phyloP scores from a whole-genome alignment of 1,140 invertebrate genomes.

The Caerostris extrusa region DNA sequence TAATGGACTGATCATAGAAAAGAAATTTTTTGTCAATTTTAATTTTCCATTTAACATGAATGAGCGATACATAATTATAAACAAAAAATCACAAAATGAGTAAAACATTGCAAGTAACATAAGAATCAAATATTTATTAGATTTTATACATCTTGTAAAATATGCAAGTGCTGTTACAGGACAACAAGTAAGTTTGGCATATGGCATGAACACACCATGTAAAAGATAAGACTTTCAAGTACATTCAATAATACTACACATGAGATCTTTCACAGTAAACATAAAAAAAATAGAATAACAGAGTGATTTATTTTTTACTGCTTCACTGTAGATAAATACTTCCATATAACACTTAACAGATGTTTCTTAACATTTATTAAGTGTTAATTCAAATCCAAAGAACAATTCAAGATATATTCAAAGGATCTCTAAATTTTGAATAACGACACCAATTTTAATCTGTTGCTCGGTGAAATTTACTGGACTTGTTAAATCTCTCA shows the following conservation, averaged over 20 bases:
- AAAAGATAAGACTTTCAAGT: background rate
- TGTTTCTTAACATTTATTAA: too few species aligned
- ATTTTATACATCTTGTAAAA: slow-evolving; percentile 12
- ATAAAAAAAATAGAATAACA: background rate
- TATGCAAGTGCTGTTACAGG: background rate
- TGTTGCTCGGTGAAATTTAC: too few species aligned
- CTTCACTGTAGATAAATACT: background rate
- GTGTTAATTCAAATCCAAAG: too few species aligned
- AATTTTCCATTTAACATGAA: too few species aligned
- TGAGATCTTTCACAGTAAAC: background rate
- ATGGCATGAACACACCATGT: background rate
- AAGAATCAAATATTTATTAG: slow-evolving; percentile 18
- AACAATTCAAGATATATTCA: background rate
- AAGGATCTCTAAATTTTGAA: background rate
- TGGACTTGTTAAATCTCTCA: too few species aligned
- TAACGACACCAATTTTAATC: too few species aligned
- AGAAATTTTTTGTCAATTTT: too few species aligned
- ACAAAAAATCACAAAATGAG: too few species aligned
- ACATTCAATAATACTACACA: background rate
- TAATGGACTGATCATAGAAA: too few species aligned
- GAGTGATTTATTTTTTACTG: background rate
- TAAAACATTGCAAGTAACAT: too few species aligned
- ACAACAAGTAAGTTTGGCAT: slow-evolving; percentile 7
- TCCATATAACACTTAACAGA: too few species aligned
- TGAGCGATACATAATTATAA: too few species aligned